Conservation (phyloP, 1,140 invertebrate species). For the Oryctes rhinoceros region DNA sequence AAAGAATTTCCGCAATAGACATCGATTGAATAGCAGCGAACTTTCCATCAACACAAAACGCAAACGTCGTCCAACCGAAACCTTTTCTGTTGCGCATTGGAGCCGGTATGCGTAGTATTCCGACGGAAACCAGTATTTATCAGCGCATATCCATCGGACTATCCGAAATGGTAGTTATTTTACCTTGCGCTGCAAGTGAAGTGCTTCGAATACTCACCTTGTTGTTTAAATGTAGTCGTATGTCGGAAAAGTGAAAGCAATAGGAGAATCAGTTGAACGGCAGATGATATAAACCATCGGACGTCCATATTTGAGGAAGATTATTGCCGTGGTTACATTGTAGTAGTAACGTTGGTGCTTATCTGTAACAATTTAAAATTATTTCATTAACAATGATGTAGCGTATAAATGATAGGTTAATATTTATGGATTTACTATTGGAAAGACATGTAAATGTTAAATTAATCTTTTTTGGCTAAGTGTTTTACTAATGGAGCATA, state of each 20-base stretch:
- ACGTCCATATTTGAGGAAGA: conserved; percentile 53
- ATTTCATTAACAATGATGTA: too few species aligned
- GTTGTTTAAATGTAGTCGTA: conserved; percentile 54
- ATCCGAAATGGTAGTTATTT: background rate
- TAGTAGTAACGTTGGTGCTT: conserved; percentile 40
- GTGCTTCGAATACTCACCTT: conserved; percentile 49
- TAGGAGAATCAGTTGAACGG: conserved; percentile 49
- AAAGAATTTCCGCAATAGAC: conserved; percentile 31
- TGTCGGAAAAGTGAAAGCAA: conserved; percentile 49
- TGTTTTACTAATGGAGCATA: too few species aligned
- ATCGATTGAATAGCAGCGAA: conserved; percentile 28
- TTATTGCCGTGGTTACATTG: conserved; percentile 55
- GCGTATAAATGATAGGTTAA: too few species aligned
- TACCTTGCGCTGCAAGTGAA: background rate
- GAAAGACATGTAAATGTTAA: too few species aligned
- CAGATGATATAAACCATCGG: conserved; percentile 53
- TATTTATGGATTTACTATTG: too few species aligned
- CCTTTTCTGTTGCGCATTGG: background rate
- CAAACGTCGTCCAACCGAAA: conserved; percentile 20
- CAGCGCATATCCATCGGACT: background rate
- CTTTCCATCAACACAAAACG: conserved; percentile 15
- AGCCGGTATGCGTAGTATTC: background rate
- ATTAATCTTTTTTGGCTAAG: too few species aligned
- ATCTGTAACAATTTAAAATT: background rate
- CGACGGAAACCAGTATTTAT: background rate